phyloP scores from a whole-genome alignment of 2,888 invertebrate genomes.

The Acrocera orbiculus region DNA sequence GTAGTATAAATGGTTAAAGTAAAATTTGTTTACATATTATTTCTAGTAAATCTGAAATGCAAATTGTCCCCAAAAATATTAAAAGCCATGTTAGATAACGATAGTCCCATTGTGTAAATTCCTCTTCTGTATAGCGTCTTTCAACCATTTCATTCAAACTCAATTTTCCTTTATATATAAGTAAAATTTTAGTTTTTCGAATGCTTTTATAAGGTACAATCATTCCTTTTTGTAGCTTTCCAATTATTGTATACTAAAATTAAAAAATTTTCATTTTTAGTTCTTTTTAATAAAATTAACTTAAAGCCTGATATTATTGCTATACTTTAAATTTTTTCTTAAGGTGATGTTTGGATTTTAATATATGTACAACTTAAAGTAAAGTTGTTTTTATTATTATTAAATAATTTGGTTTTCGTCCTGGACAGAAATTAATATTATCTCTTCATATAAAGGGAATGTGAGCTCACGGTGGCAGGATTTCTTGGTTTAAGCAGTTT shows the following conservation, averaged over 20 bases:
- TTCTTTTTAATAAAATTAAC: not conserved
- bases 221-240: slow-evolving; percentile 41
- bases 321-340: too few relatives aligned
- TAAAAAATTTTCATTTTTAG: slow-evolving; percentile 7
- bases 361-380: too few relatives aligned
- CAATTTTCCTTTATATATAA: slow-evolving; percentile 55
- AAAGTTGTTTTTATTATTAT: too few relatives aligned
- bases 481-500: too few relatives aligned
- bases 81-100: slow-evolving; percentile 51
- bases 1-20: not conserved
- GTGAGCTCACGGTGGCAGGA: too few relatives aligned
- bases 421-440: too few relatives aligned
- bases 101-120: slow-evolving; percentile 39
- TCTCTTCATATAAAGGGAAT: too few relatives aligned
- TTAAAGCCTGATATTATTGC: not conserved
- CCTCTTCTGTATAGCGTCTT: slow-evolving; percentile 42
- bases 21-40: slow-evolving; percentile 19
- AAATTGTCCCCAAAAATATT: slow-evolving; percentile 51
- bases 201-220: slow-evolving; percentile 54
- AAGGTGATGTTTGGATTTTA: too few relatives aligned
- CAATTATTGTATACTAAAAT: slow-evolving; percentile 47
- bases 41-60: slow-evolving; percentile 22
- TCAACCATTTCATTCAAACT: slow-evolving; percentile 46
- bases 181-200: slow-evolving; percentile 49
- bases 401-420: too few relatives aligned